Percentiles rank a stretch among this genome's conserved stretches.
These are phyloP conservation scores for Hyphantria cunea DNA, from an alignment of 1,140 invertebrate genomes.

Conservation along the genomic window DNA sequence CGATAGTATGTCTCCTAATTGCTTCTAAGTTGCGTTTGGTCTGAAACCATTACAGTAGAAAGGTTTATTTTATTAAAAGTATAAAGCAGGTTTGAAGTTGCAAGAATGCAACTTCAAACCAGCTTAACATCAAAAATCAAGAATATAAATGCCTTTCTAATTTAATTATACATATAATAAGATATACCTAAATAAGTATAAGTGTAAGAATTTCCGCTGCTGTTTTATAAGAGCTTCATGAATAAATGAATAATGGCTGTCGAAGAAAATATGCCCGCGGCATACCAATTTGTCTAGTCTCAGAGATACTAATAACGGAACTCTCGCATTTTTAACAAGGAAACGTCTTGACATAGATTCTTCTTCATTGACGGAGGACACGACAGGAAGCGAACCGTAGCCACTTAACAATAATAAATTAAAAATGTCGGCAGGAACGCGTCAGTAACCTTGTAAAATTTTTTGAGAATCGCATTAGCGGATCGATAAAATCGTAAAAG, in stretches of 20 bases:
- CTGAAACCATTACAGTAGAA: background rate
- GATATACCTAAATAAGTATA: no score
- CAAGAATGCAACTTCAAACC: no score
- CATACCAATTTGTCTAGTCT: conserved; percentile 70
- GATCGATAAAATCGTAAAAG: conserved; percentile 35
- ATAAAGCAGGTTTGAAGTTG: no score
- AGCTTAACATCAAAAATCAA: no score
- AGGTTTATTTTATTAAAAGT: conserved; percentile 33
- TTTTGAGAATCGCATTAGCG: conserved; percentile 18
- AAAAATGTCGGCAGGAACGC: no score
- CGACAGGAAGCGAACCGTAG: conserved; percentile 17
- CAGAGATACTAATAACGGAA: conserved; percentile 64
- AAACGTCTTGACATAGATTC: conserved; percentile 47
- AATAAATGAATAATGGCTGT: conserved; percentile 78
- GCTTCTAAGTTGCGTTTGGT: no score
- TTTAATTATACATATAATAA: no score
- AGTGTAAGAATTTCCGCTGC: conserved; percentile 53
- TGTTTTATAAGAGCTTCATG: conserved; percentile 64
- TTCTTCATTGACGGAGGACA: conserved; percentile 48
- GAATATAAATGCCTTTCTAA: no score
- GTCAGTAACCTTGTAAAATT: conserved; percentile 9
- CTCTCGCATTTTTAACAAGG: conserved; percentile 67
- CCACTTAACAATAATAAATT: background rate
- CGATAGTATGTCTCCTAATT: no score
- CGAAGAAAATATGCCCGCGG: conserved; percentile 60